Evolutionary conservation across 2,113 vertebrate species (phyloP).

Genomic region (Ammodytes dubius): DNA sequence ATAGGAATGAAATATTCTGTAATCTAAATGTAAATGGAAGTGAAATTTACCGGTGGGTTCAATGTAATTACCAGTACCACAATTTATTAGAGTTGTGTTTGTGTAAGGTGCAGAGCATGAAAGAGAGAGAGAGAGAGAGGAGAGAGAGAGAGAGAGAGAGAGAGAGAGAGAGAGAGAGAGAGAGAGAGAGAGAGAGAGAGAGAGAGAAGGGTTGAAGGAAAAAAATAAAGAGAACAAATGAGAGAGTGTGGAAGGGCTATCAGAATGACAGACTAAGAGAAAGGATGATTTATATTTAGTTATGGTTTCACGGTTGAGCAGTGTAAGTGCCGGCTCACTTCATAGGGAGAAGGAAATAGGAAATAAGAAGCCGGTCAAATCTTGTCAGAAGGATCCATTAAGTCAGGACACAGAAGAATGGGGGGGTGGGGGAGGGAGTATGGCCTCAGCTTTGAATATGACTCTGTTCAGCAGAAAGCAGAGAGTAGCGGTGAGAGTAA

Average conservation of each 20-base stretch:
- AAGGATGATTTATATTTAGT: constrained; percentile 73
- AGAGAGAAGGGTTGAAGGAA: background rate
- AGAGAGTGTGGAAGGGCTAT: constrained; percentile 42
- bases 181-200: constrained; percentile 29
- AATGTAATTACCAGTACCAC: constrained; percentile 81
- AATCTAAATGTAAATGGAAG: constrained; percentile 86
- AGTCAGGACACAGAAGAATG: constrained; percentile 44
- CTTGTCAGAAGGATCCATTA: constrained; percentile 28
- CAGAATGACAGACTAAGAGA: constrained; percentile 69
- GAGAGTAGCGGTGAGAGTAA: background rate
- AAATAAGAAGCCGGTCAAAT: constrained; percentile 53
- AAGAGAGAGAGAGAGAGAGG: constrained; percentile 47
- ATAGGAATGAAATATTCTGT: constrained; percentile 84
- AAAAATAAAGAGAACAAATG: constrained; percentile 61
- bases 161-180: constrained; percentile 30
- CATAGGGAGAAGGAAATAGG: constrained; percentile 20
- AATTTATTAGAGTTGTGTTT: constrained; percentile 83
- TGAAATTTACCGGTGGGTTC: constrained; percentile 83
- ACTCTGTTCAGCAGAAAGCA: constrained; percentile 42
- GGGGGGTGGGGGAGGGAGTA: background rate
- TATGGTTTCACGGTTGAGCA: constrained; percentile 60
- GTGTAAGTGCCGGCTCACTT: constrained; percentile 33
- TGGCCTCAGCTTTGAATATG: constrained; percentile 4
- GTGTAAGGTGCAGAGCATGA: constrained; percentile 70
- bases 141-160: constrained; percentile 42